A percentile compares a stretch with the other conserved stretches of the same genome.
Conservation (phyloP, 1,140 invertebrate genomes). For the Hylaeus anthracinus region DNA sequence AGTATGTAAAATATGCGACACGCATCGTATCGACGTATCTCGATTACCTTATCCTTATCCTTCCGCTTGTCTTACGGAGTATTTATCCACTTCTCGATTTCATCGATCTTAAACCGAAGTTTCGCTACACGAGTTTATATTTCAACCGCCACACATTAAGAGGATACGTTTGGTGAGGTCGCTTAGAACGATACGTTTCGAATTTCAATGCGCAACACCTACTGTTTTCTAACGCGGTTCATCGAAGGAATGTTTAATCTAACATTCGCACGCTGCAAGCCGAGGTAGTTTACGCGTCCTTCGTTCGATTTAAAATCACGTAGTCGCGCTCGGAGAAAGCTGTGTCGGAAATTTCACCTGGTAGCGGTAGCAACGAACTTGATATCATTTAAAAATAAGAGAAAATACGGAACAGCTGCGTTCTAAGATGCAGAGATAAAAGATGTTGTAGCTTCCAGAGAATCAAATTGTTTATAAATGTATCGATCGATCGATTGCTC, state of each 20-base stretch:
- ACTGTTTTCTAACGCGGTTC: neutral
- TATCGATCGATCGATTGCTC: neutral
- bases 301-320: no score
- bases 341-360: no score
- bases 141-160: constrained; percentile 17
- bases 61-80: neutral
- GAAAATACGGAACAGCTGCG: no score
- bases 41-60: constrained; percentile 7
- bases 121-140: constrained; percentile 1
- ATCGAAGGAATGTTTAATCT: no score
- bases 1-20: neutral
- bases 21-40: neutral
- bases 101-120: constrained; percentile 14
- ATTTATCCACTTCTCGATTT: constrained; percentile 42
- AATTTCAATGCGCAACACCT: neutral
- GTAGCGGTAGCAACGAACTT: no score
- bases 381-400: no score
- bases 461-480: neutral
- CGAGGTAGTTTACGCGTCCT: no score
- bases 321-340: no score
- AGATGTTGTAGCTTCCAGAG: no score
- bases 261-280: no score
- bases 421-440: no score
- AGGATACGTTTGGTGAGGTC: constrained; percentile 1
- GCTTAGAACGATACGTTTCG: neutral